Base-by-base conservation (phyloP, 1,140 invertebrate genomes). In the Sycophaga agraensis region DNA sequence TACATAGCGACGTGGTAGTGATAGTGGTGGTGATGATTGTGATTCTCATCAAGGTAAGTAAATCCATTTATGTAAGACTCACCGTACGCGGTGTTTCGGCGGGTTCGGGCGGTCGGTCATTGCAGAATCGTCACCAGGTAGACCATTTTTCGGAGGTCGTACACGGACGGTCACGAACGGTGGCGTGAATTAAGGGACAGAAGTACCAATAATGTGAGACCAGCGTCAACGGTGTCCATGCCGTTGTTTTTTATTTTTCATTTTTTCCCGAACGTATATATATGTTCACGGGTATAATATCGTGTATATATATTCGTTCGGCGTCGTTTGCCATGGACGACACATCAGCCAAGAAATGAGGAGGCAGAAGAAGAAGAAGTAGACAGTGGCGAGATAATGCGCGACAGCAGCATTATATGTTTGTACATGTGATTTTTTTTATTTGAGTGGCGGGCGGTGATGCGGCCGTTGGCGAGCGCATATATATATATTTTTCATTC, bases 181-280 rank as follows among this genome's bases (percentile, higher is more conserved):
- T 73, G 74, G 69, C 70, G 75, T 79, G 67, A 79, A 69, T 48
- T 35, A 77, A 79, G 77, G 77, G 77, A 80, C 77, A 81, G 78
- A 80, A 59, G 79, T 80, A 80, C 77, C 78, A 79, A 79, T 69
- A 79, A 76, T 78, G 77, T 79, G 71, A 80, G 77, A 79, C 72
- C 78, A 80, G 78, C 78, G 66, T 77, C 75, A 77, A 78, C 73
- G 70, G 66, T 70, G 72, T 68, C 69, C 70, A 66, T n/a, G n/a
- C 70, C 63, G 42, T n/a, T 58, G 50, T 62, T 53, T 59, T 59
- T 53, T 37, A 43, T 60, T 64, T 66, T 62, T 67, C 54, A 48
- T 66, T 66, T 58, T 28, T 34, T 17, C 28, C 21, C 9, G 21
- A 9, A 51, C 8, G 22, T 37, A 37, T 17, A 51, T 37, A 51